These are phyloP conservation scores for Xiphophorus hellerii DNA, from an alignment of 2,113 vertebrate genomes.

Conservation along the genomic window DNA sequence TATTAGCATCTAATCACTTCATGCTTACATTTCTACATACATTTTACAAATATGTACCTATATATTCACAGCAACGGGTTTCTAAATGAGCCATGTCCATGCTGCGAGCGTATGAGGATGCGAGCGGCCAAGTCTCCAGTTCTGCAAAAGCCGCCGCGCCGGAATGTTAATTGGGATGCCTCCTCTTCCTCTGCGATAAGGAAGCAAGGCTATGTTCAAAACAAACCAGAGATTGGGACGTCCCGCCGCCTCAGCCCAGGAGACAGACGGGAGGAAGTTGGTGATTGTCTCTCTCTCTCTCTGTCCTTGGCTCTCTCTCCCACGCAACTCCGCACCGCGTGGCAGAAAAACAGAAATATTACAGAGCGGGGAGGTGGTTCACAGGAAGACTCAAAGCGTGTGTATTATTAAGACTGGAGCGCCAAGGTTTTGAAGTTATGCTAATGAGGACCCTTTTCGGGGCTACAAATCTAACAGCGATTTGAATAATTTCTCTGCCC, in stretches of 20 bases:
- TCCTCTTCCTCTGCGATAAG: slow-evolving; percentile 68
- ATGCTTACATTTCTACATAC: background rate
- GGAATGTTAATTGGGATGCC: slow-evolving; percentile 77
- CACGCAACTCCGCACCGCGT: slow-evolving; percentile 27
- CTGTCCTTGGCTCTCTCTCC: slow-evolving; percentile 13
- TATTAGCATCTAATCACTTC: background rate
- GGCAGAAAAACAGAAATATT: slow-evolving; percentile 42
- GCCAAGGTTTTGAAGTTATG: slow-evolving; percentile 67
- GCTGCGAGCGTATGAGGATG: background rate
- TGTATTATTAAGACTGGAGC: slow-evolving; percentile 64
- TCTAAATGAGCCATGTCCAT: background rate
- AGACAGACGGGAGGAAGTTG: background rate
- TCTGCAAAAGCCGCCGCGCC: slow-evolving; percentile 47
- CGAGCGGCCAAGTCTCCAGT: slow-evolving; percentile 29
- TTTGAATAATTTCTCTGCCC: slow-evolving; percentile 60
- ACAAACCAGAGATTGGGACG: slow-evolving; percentile 64
- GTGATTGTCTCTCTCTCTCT: slow-evolving; percentile 17
- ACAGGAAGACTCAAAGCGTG: slow-evolving; percentile 47
- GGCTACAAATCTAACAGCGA: slow-evolving; percentile 58
- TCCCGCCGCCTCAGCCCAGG: slow-evolving; percentile 22
- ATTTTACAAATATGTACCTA: background rate
- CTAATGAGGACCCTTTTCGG: slow-evolving; percentile 59
- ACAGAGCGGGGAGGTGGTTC: slow-evolving; percentile 45
- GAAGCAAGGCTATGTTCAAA: slow-evolving; percentile 52
- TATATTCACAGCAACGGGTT: background rate